Conservation (phyloP, 2,113 vertebrate species). For the Pollachius pollachius region DNA sequence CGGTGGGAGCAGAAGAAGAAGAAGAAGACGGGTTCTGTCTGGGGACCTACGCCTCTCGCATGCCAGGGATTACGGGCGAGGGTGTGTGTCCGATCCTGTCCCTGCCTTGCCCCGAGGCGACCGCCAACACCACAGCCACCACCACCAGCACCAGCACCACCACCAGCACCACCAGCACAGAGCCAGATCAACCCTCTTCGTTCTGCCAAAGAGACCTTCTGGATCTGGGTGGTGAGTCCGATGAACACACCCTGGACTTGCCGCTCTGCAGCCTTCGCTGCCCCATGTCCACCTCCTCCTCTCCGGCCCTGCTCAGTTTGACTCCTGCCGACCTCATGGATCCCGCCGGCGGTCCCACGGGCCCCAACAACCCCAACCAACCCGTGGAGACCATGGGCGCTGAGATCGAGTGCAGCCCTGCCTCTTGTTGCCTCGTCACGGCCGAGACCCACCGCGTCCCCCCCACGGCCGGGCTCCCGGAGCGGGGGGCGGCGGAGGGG, state of each 20-base stretch:
- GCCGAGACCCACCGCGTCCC: constrained; percentile 32
- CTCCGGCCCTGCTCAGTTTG: constrained; percentile 16
- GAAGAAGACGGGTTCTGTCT: constrained; percentile 78
- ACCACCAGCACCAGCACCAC: no score
- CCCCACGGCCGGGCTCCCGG: constrained; percentile 38
- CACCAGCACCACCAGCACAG: not conserved
- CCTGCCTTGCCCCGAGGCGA: constrained; percentile 55
- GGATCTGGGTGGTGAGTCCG: constrained; percentile 49
- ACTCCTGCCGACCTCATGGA: constrained; percentile 33
- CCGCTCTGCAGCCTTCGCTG: constrained; percentile 48
- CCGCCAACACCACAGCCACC: no score
- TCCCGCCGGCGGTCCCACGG: constrained; percentile 23
- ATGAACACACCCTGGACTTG: constrained; percentile 49
- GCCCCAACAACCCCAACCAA: constrained; percentile 39
- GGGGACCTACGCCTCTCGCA: constrained; percentile 72
- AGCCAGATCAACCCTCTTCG: constrained; percentile 38
- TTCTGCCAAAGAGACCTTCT: constrained; percentile 62
- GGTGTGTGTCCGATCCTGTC: constrained; percentile 64
- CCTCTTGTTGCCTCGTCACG: constrained; percentile 56
- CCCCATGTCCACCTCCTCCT: constrained; percentile 41
- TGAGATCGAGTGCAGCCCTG: constrained; percentile 30
- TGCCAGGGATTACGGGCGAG: constrained; percentile 55
- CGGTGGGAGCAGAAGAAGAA: constrained; percentile 74
- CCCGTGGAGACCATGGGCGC: constrained; percentile 56
- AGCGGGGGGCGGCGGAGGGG: constrained; percentile 13